Evolutionary conservation across 2,888 invertebrate species (phyloP).

Genomic region (Caenorhabditis japonica): DNA sequence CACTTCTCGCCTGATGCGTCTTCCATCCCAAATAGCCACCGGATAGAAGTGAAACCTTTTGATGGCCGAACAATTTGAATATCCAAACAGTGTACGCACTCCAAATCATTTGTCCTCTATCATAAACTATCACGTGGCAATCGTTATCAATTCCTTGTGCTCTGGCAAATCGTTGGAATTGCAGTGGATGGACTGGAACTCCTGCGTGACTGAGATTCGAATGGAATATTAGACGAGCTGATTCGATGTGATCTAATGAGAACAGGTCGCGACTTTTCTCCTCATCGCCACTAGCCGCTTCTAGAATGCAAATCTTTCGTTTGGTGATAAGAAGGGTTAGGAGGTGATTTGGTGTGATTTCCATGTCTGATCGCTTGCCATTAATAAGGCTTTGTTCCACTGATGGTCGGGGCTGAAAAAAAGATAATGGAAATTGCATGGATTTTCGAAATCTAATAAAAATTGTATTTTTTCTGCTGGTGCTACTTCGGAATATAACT

Average conservation of each 20-base stretch:
- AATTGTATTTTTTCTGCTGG: background rate
- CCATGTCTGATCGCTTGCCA: constrained; percentile 50
- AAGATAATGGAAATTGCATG: too few relatives aligned
- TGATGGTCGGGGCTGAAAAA: constrained; percentile 41
- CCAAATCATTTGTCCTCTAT: constrained; percentile 73
- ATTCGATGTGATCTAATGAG: constrained; percentile 69
- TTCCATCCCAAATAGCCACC: constrained; percentile 73
- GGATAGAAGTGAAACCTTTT: constrained; percentile 67
- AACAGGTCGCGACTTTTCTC: constrained; percentile 54
- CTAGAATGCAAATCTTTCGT: constrained; percentile 70
- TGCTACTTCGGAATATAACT: too few relatives aligned
- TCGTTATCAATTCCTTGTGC: constrained; percentile 73
- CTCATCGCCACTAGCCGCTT: constrained; percentile 66
- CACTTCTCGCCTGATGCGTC: constrained; percentile 57
- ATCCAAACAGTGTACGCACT: constrained; percentile 75
- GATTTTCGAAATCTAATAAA: background rate
- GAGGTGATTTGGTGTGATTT: constrained; percentile 68
- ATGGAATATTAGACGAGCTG: constrained; percentile 70
- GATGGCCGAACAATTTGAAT: constrained; percentile 73
- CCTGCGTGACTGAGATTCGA: constrained; percentile 73
- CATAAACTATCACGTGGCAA: constrained; percentile 74
- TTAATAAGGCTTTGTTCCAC: constrained; percentile 22
- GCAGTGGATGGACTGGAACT: constrained; percentile 76
- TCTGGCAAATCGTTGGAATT: constrained; percentile 69
- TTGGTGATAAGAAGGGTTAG: constrained; percentile 71